phyloP scores from a whole-genome alignment of 2,113 vertebrate genomes.

The Amblyornis subalaris region DNA sequence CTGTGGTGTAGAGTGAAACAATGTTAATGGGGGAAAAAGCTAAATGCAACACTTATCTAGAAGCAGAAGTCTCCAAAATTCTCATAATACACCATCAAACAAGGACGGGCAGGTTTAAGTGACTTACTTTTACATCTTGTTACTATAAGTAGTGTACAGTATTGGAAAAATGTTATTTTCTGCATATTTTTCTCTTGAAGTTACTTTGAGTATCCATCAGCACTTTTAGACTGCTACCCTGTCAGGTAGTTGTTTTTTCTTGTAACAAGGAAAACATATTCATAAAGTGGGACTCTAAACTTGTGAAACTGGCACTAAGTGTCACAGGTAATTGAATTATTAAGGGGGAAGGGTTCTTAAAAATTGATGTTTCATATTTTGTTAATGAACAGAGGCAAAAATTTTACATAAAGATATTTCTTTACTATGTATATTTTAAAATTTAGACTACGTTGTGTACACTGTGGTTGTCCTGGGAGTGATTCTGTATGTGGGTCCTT shows the following conservation, averaged over 20 bases:
- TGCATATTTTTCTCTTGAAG: not conserved
- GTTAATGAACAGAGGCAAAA: not conserved
- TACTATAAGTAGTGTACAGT: not conserved
- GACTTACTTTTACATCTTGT: not conserved
- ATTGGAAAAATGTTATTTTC: not conserved
- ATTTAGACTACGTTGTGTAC: not conserved
- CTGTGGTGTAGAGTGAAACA: not conserved
- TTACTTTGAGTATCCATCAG: not conserved
- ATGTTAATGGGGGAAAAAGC: not conserved
- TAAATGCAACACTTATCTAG: not conserved
- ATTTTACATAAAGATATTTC: not conserved
- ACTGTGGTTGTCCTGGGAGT: not conserved
- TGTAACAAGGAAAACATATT: not conserved
- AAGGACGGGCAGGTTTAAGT: not conserved
- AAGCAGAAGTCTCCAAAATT: not conserved
- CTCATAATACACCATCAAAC: not conserved
- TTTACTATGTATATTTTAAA: not conserved
- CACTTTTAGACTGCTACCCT: not conserved
- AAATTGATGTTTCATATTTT: not conserved
- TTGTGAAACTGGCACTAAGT: not conserved
- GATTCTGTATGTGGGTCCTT: rapidly evolving
- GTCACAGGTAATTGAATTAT: not conserved
- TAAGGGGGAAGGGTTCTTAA: not conserved
- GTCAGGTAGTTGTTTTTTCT: not conserved
- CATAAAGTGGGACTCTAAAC: not conserved